These are phyloP conservation scores for Lophura swinhoii DNA, from an alignment of 2,797 vertebrate species.

Conservation along the genomic window DNA sequence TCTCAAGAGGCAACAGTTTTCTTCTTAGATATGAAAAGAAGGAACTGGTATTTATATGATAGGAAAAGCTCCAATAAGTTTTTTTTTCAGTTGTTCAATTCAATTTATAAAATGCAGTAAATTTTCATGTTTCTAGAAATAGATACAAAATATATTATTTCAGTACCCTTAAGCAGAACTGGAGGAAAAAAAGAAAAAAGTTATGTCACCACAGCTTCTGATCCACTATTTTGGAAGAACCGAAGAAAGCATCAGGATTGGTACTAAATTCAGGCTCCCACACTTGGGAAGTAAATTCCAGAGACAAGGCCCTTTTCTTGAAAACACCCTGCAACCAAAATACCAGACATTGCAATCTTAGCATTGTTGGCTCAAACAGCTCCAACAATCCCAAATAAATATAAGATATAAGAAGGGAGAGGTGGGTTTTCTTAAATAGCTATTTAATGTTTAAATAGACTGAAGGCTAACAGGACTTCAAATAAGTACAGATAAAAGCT, in stretches of 20 bases:
- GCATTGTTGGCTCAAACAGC: constrained; percentile 7
- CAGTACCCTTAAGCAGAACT: background rate
- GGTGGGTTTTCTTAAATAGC: background rate
- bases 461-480: background rate
- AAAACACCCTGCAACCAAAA: constrained; percentile 64
- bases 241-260: background rate
- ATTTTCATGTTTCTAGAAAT: background rate
- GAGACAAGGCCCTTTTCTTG: constrained; percentile 38
- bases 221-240: background rate
- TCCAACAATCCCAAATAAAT: constrained; percentile 10
- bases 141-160: background rate
- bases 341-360: constrained; percentile 63
- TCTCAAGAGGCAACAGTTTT: background rate
- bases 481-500: background rate
- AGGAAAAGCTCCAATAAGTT: background rate
- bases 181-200: background rate
- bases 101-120: background rate
- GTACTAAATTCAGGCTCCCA: constrained; percentile 7
- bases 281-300: constrained; percentile 33
- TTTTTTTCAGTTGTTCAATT: background rate
- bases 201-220: background rate
- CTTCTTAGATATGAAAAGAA: background rate
- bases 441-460: background rate
- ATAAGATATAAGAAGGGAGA: accelerated
- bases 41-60: background rate